Evolutionary conservation across 1,140 invertebrate genomes (phyloP), one percentile per base, ranked within the genome.

Genomic region (Latrodectus geometricus): DNA sequence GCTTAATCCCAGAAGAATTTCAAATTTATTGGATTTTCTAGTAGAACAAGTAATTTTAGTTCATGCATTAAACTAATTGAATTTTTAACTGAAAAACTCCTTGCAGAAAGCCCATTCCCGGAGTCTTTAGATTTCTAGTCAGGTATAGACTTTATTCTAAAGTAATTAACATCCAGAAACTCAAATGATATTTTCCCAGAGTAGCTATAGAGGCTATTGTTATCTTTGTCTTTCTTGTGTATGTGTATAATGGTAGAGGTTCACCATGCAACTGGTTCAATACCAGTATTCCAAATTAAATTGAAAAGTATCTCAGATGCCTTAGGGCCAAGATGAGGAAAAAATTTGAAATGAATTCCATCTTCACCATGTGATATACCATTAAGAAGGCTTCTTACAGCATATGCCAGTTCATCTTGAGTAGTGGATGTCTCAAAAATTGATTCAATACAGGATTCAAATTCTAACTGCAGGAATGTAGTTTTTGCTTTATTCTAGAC

Each of bases 341-440:
- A 69, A 74, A 83, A 73, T 68, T 83, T 52, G 0, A 52, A 49
- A 50, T 83, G 80, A 52, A 74, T 83, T 8, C 48, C 48, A 65
- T 74, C 70, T 48, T 50, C 50, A 61, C 70, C 52, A 82, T 69
- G 80, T 35, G 80, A 83, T 83, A 74, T 83, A 74, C 80, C 50
- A 65, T 21, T 0, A 23, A 21, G 35, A 11, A 15, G 23, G 49
- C 5, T 11, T 69, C 21, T n/a, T 7, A 69, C 0, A n/a, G 68
- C 9, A 9, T 69, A 69, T 5, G 50, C 5, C 1, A 35, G 35
- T 35, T 35, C 35, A 5, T 50, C 35, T 48, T 12, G 0, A 68
- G 65, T 79, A 20, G 48, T 68, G 23, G 77, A 21, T 17, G 56
- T 15, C 4, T 79, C 77, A 49, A 79, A 79, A 68, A 8, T 20